Conservation (phyloP, 2,797 vertebrate genomes). For the Semotilus atromaculatus region DNA sequence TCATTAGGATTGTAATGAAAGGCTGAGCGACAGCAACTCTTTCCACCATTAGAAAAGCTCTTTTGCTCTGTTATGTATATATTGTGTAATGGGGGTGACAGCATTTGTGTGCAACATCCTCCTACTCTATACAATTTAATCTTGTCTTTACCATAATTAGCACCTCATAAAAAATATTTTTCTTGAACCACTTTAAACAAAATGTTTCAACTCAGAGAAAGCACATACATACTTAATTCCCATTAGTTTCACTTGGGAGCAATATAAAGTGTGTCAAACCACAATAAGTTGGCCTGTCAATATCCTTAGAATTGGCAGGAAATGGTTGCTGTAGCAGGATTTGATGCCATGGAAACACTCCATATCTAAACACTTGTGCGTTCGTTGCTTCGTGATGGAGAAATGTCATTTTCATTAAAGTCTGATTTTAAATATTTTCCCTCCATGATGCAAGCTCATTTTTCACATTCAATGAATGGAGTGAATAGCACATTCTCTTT, state of each 20-base stretch:
- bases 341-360: constrained; percentile 28
- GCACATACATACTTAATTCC: neutral
- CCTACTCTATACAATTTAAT: neutral
- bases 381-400: neutral
- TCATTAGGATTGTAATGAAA: neutral
- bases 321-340: neutral
- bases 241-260: constrained; percentile 22
- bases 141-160: neutral
- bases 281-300: neutral
- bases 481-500: constrained; percentile 13
- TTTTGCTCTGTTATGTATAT: constrained; percentile 1
- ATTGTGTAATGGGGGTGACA: neutral
- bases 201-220: neutral
- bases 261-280: neutral
- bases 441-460: neutral
- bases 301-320: constrained; percentile 18
- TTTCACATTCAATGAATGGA: neutral
- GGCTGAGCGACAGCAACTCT: neutral
- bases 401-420: neutral
- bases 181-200: constrained; percentile 6
- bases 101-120: constrained; percentile 3
- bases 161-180: neutral
- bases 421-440: neutral
- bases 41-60: constrained; percentile 7
- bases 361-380: neutral